Evolutionary conservation across 2,113 vertebrate genomes (phyloP).

Genomic region (Loxodonta africana): DNA sequence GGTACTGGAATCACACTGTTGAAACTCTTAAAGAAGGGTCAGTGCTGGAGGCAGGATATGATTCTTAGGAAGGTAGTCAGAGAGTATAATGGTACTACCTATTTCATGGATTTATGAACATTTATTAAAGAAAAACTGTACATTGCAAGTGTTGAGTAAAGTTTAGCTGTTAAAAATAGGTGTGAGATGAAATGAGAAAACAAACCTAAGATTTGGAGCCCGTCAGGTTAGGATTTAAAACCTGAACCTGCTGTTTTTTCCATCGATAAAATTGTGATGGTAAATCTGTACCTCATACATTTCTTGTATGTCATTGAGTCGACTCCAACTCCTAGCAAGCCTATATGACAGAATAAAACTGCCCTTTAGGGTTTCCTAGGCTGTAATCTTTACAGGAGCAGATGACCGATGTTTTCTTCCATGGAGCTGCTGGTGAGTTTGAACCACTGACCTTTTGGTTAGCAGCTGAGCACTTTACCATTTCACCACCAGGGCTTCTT

Average conservation of each 20-base stretch:
- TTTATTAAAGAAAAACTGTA: not conserved
- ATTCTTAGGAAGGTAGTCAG: not conserved
- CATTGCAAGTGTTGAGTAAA: not conserved
- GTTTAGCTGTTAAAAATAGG: not conserved
- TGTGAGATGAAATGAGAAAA: slow-evolving; percentile 9
- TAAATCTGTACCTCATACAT: not conserved
- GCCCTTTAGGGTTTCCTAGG: not conserved
- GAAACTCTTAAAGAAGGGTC: not conserved
- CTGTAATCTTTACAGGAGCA: not conserved
- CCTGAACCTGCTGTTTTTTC: not conserved
- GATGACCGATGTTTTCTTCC: not conserved
- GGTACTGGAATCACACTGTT: not conserved
- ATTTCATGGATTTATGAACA: not conserved
- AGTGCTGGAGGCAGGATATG: not conserved
- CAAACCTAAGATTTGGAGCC: not conserved
- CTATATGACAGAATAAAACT: not conserved
- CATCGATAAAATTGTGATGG: not conserved
- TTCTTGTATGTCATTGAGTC: not conserved
- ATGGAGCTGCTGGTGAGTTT: not conserved
- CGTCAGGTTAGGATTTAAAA: not conserved
- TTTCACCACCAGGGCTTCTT: not conserved
- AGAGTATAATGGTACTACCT: not conserved
- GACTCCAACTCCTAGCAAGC: not conserved
- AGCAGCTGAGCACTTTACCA: not conserved
- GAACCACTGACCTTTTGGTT: not conserved